Percentiles rank a stretch among this genome's conserved stretches.
These are phyloP conservation scores for Nesoenas mayeri DNA, from an alignment of 2,113 vertebrate species.

Conservation along the genomic window DNA sequence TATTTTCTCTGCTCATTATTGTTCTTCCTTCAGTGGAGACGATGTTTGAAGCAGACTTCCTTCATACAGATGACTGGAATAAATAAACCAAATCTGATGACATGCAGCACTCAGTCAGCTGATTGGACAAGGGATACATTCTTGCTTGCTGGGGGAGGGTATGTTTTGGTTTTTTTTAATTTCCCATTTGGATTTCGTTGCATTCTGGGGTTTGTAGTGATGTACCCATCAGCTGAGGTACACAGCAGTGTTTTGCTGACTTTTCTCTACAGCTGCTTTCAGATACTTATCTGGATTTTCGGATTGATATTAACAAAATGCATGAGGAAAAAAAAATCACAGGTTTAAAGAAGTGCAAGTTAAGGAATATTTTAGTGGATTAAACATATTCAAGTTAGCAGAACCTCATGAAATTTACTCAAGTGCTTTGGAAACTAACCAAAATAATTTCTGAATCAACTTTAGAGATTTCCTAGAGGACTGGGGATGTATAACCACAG, in stretches of 20 bases:
- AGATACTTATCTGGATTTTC: neutral
- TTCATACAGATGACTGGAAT: neutral
- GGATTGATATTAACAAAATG: neutral
- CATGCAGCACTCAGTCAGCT: neutral
- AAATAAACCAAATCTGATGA: neutral
- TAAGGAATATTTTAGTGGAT: neutral
- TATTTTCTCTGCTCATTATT: neutral
- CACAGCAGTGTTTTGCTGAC: accelerated
- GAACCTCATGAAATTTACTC: neutral
- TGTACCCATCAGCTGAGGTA: neutral
- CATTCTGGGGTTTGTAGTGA: neutral
- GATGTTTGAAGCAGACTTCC: neutral
- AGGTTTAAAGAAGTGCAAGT: neutral
- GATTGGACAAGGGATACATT: neutral
- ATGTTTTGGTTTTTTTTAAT: neutral
- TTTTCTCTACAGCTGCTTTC: neutral
- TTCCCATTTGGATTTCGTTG: neutral
- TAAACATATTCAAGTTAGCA: neutral
- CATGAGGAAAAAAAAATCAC: neutral
- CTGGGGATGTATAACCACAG: neutral
- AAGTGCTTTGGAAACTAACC: neutral
- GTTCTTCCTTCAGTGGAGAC: neutral
- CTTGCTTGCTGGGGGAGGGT: neutral
- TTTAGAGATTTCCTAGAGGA: neutral
- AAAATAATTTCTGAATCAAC: neutral